Conservation (phyloP, 30 jellyfish, hydroid and myxozoan species). For the Turritopsis rubra region DNA sequence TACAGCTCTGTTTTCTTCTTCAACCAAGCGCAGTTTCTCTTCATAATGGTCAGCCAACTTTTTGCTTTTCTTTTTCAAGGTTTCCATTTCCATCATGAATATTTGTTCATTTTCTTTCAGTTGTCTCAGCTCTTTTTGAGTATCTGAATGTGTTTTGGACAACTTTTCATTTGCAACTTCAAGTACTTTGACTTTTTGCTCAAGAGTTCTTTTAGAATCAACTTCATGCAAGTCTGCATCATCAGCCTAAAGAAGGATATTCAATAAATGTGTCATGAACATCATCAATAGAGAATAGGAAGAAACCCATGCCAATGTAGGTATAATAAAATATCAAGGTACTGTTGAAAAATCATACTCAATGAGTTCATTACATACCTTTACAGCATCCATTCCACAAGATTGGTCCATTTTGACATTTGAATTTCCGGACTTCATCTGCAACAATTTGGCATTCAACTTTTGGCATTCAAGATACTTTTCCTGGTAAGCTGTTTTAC, state of each 20-base stretch:
- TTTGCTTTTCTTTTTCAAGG: neutral
- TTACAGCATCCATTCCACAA: neutral
- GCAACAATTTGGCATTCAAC: constrained; percentile 19
- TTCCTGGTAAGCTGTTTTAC: constrained; percentile 54
- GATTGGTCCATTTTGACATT: neutral
- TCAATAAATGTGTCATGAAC: too few species aligned
- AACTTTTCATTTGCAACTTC: neutral
- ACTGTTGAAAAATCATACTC: too few species aligned
- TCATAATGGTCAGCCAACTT: constrained; percentile 1
- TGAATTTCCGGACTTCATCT: neutral
- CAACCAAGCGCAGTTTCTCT: neutral
- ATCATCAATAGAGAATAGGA: neutral
- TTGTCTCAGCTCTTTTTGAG: neutral
- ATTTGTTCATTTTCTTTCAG: neutral
- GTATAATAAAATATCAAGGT: too few species aligned
- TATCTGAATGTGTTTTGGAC: neutral
- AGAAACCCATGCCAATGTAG: neutral
- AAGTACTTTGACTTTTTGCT: neutral
- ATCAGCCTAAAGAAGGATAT: neutral
- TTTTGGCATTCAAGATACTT: constrained; percentile 51
- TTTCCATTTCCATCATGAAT: neutral
- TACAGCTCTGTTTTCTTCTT: neutral
- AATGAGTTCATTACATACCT: too few species aligned
- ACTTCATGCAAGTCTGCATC: neutral
- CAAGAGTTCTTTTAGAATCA: neutral